Conservation (phyloP, 1,140 invertebrate species). For the Bombus balteatus region DNA sequence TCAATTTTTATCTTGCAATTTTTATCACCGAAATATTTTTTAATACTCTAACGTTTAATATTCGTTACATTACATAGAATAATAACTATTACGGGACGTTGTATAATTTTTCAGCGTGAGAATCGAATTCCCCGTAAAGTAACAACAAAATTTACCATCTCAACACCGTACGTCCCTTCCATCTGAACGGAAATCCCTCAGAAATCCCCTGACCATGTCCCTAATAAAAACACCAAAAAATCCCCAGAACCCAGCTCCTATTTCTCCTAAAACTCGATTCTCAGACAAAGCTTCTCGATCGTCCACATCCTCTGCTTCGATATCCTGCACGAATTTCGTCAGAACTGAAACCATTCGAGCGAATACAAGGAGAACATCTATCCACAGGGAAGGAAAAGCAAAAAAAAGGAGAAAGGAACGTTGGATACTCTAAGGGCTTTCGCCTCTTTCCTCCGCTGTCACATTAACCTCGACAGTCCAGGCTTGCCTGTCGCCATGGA, state of each 20-base stretch:
- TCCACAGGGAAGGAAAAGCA: slow-evolving; percentile 33
- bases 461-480: slow-evolving; percentile 71
- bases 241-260: neutral
- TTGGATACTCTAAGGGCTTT: slow-evolving; percentile 53
- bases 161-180: neutral
- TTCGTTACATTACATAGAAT: no score
- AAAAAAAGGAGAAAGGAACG: neutral
- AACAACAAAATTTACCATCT: neutral
- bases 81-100: no score
- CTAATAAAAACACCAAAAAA: neutral
- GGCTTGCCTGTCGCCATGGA: slow-evolving; percentile 45
- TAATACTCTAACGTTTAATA: no score
- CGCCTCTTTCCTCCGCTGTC: slow-evolving; percentile 73
- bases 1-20: no score
- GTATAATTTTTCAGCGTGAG: neutral
- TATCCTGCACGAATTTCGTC: slow-evolving; percentile 3
- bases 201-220: neutral
- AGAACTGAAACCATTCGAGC: slow-evolving; percentile 60
- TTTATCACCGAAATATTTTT: no score
- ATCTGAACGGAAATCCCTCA: neutral
- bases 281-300: neutral
- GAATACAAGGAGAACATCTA: slow-evolving; percentile 67
- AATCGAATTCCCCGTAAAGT: neutral
- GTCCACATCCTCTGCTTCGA: neutral
- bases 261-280: neutral